A percentile compares a stretch with the other conserved stretches of the same genome.
These are phyloP conservation scores for Littorina saxatilis DNA, from an alignment of 1,140 invertebrate species.

Conservation along the genomic window DNA sequence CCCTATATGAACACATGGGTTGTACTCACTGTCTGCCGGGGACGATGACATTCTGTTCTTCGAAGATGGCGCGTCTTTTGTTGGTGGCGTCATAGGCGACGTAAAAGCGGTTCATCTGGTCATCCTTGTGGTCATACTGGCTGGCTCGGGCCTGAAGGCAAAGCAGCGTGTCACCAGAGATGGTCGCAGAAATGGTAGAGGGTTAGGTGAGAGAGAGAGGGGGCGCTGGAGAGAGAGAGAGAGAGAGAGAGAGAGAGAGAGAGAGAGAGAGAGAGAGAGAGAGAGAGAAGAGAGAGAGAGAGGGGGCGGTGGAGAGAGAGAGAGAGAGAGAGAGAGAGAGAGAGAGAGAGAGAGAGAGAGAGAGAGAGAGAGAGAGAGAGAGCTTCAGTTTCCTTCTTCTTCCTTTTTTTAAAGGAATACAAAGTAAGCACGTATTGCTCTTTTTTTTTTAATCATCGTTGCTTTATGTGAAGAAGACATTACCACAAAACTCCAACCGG, in stretches of 20 bases:
- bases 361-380: no score
- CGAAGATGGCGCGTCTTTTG: constrained; percentile 46
- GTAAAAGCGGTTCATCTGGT: constrained; percentile 41
- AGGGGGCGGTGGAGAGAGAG: no score
- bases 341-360: no score
- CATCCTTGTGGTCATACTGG: constrained; percentile 44
- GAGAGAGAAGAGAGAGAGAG: neutral
- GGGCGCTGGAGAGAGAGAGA: neutral
- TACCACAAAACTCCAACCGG: no score
- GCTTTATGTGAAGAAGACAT: no score
- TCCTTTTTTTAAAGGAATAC: no score
- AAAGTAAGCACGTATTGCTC: no score
- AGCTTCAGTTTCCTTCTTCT: no score
- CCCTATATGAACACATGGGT: no score
- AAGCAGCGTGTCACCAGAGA: neutral
- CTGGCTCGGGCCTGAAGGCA: constrained; percentile 36
- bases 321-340: no score
- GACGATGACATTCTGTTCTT: constrained; percentile 47
- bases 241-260: constrained; percentile 10
- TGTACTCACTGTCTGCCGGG: constrained; percentile 51
- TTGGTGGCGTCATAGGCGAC: constrained; percentile 51
- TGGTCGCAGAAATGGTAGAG: neutral
- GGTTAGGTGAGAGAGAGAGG: constrained; percentile 10
- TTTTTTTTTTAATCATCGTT: no score
- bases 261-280: constrained; percentile 26